Evolutionary conservation across 92 coral and sea anemone genomes (phyloP).

Genomic region (Epizoanthus stellaris): DNA sequence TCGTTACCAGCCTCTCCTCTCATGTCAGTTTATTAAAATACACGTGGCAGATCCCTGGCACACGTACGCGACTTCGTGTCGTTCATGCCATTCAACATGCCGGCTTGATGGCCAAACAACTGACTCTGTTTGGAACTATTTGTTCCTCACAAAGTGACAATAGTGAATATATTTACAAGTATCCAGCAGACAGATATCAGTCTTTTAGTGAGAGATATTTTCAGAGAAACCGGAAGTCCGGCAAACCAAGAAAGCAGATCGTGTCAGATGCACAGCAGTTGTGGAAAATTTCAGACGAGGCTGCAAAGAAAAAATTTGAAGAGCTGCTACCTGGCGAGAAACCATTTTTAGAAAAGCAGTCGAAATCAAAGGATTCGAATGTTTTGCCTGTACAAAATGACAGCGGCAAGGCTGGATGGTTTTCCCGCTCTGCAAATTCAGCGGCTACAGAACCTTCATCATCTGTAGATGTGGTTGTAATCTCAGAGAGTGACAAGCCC

Average conservation of each 20-base stretch:
- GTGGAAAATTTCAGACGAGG: slow-evolving; percentile 14
- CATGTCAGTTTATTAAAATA: neutral
- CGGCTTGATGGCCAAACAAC: slow-evolving; percentile 31
- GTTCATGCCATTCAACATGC: slow-evolving; percentile 22
- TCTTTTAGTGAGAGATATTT: slow-evolving; percentile 15
- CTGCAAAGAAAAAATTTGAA: slow-evolving; percentile 13
- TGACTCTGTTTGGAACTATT: slow-evolving; percentile 22
- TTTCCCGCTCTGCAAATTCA: slow-evolving; percentile 8
- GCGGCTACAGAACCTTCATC: slow-evolving; percentile 16
- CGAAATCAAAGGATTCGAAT: slow-evolving; percentile 4
- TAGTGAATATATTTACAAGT: slow-evolving; percentile 27
- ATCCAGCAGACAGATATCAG: slow-evolving; percentile 34
- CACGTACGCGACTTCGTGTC: neutral
- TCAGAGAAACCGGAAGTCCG: slow-evolving; percentile 28
- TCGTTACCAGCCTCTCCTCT: slow-evolving; percentile 28
- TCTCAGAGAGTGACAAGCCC: slow-evolving; percentile 23
- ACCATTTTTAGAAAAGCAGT: neutral
- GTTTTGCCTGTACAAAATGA: slow-evolving; percentile 14
- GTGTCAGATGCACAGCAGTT: slow-evolving; percentile 25
- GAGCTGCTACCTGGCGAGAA: slow-evolving; percentile 18
- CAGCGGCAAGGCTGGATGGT: slow-evolving; percentile 31
- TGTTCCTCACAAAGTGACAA: slow-evolving; percentile 28
- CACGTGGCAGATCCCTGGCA: neutral
- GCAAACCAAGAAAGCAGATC: slow-evolving; percentile 15
- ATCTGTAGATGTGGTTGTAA: neutral